These are phyloP conservation scores for Penaeus chinensis DNA, from an alignment of 1,140 invertebrate species.

Conservation along the genomic window DNA sequence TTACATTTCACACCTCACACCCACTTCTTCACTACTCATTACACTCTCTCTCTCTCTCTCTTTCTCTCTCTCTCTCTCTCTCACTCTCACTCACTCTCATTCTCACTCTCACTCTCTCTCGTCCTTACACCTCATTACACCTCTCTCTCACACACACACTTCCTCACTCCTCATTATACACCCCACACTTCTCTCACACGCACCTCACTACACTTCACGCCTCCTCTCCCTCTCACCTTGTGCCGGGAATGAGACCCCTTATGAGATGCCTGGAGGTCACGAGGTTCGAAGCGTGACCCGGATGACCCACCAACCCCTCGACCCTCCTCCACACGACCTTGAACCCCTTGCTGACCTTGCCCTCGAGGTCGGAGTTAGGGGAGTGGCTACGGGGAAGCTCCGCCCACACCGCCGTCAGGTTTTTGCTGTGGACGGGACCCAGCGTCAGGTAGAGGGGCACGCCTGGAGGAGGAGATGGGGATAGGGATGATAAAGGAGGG, in stretches of 20 bases:
- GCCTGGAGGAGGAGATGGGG: not conserved
- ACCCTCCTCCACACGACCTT: conserved; percentile 50
- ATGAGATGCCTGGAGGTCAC: conserved; percentile 45
- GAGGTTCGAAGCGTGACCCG: conserved; percentile 47
- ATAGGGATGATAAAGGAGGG: too few relatives aligned
- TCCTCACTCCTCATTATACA: too few relatives aligned
- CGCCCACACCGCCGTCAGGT: conserved; percentile 49
- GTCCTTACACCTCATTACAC: too few relatives aligned
- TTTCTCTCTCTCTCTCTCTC: too few relatives aligned
- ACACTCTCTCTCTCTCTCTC: too few relatives aligned
- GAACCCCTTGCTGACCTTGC: not conserved
- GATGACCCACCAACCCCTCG: conserved; percentile 48
- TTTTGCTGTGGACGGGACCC: conserved; percentile 38
- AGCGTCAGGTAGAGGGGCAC: conserved; percentile 41
- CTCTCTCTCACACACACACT: too few relatives aligned
- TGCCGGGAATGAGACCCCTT: conserved; percentile 45
- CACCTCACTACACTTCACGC: too few relatives aligned
- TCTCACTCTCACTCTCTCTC: too few relatives aligned
- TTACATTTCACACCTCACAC: too few relatives aligned
- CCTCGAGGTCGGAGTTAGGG: not conserved
- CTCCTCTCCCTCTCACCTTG: not conserved
- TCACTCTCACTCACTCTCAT: too few relatives aligned
- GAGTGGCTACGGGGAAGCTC: not conserved
- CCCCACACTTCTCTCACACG: too few relatives aligned
- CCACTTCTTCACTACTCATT: too few relatives aligned